A percentile compares a stretch with the other conserved stretches of the same genome.
Evolutionary conservation across 2,888 invertebrate species (phyloP).

Genomic region (Caenorhabditis sulstoni): DNA sequence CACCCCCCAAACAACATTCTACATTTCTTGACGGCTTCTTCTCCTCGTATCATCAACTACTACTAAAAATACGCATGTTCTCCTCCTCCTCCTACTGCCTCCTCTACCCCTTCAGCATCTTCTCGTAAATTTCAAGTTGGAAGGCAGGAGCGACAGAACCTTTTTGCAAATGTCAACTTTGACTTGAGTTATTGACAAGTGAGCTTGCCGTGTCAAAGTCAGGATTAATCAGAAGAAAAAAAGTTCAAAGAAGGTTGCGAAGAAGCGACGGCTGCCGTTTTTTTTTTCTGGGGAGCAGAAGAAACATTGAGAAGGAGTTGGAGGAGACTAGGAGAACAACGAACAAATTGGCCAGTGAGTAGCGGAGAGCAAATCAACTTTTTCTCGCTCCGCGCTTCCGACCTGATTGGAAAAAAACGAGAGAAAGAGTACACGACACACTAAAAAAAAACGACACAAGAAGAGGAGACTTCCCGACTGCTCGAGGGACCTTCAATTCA

Average conservation of each 20-base stretch:
- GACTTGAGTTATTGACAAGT: conserved; percentile 55
- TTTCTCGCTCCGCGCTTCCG: conserved; percentile 44
- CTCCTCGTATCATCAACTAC: conserved; percentile 35
- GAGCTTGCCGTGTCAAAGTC: background rate
- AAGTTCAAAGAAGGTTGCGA: conserved; percentile 3
- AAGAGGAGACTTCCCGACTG: background rate
- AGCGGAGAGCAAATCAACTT: conserved; percentile 48
- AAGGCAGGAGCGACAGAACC: conserved; percentile 15
- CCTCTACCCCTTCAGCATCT: too few species aligned
- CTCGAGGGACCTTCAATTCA: too few species aligned
- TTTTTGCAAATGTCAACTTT: conserved; percentile 42
- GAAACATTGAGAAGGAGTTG: conserved; percentile 23
- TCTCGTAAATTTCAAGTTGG: background rate
- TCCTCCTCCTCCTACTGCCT: background rate
- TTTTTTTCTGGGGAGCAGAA: background rate
- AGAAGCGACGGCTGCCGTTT: background rate
- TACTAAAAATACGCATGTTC: conserved; percentile 26
- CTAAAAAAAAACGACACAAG: background rate
- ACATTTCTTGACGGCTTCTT: conserved; percentile 20
- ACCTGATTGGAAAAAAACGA: conserved; percentile 56
- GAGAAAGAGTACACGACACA: conserved; percentile 15
- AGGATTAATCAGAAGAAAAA: conserved; percentile 36
- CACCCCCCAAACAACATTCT: conserved; percentile 23
- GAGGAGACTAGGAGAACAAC: conserved; percentile 17
- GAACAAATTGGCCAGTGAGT: conserved; percentile 30